These are phyloP conservation scores for Betta splendens DNA, from an alignment of 2,797 vertebrate genomes.

Conservation along the genomic window DNA sequence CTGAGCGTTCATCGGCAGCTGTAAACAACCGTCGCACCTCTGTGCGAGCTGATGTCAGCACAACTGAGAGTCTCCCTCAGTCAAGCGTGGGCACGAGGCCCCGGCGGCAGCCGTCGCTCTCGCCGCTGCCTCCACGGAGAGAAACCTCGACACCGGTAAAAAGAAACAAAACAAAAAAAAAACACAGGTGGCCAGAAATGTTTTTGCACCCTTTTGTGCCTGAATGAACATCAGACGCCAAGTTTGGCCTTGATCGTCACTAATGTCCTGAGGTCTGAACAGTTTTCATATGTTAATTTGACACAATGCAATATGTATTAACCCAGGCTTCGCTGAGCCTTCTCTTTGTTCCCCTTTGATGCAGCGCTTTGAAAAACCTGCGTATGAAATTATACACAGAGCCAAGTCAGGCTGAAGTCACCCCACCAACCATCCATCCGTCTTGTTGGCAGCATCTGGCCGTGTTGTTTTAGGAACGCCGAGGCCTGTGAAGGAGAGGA, in stretches of 20 bases:
- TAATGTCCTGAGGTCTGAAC: constrained; percentile 39
- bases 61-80: constrained; percentile 77
- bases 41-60: constrained; percentile 80
- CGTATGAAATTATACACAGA: constrained; percentile 75
- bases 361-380: constrained; percentile 65
- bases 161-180: too few relatives aligned
- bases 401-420: constrained; percentile 76
- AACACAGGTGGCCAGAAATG: constrained; percentile 47
- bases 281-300: constrained; percentile 67
- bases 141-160: constrained; percentile 43
- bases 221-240: constrained; percentile 27
- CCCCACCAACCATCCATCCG: constrained; percentile 82
- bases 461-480: constrained; percentile 70
- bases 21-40: constrained; percentile 80
- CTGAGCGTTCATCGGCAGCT: constrained; percentile 56
- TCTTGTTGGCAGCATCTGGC: constrained; percentile 84
- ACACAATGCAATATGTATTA: constrained; percentile 67
- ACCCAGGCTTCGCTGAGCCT: constrained; percentile 49
- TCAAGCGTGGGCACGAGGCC: constrained; percentile 76
- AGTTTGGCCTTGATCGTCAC: constrained; percentile 43
- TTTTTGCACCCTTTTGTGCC: constrained; percentile 36
- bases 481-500: constrained; percentile 52
- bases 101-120: constrained; percentile 78
- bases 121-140: constrained; percentile 58
- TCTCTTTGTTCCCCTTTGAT: constrained; percentile 63